Evolutionary conservation across 2,888 invertebrate genomes (phyloP), one percentile per base, ranked within the genome.

Genomic region (Trachelus troglodyta): DNA sequence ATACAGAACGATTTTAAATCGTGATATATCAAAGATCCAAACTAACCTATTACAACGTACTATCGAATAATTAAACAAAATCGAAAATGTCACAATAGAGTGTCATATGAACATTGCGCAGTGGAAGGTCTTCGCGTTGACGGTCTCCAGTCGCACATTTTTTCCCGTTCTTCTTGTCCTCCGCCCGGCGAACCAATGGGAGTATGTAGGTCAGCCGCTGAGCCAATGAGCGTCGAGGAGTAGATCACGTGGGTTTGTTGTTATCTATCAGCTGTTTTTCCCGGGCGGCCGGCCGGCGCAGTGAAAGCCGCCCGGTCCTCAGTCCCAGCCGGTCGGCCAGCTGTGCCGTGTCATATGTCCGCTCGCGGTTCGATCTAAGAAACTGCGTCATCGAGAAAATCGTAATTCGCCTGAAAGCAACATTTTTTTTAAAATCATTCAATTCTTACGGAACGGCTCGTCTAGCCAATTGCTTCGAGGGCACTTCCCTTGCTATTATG

Each of bases 211-310:
- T 94, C 94, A 94, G 85, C 83, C 83, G 82, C 80, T 81, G 84
- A 82, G 81, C 94, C 93, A 94, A 94, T 93, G 83, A 85, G 81
- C 79, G 84, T 79, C 83, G 89, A 85, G 86, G 85, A 85, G 85
- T 83, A 84, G 85, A 90, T 94, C 94, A 94, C 94, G 93, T 94
- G 94, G 93, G 90, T 93, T 94, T 94, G 94, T 94, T 94, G 94
- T 94, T 94, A 94, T 94, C 94, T 91, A 93, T 94, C 94, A 94
- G 94, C 94, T 94, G 94, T 93, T 91, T 89, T 88, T 87, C 89
- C 90, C 89, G 89, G 90, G 88, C 88, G 89, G 88, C 89, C 90
- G 89, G 89, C 89, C 87, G 88, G 89, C 89, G 88, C 89, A 88
- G 90, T 89, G 90, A 89, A 90, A 90, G 90, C 89, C 88, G 88